Percentiles rank a stretch among this genome's conserved stretches.
phyloP scores from a whole-genome alignment of 2,797 vertebrate genomes.

The Zalophus californianus region DNA sequence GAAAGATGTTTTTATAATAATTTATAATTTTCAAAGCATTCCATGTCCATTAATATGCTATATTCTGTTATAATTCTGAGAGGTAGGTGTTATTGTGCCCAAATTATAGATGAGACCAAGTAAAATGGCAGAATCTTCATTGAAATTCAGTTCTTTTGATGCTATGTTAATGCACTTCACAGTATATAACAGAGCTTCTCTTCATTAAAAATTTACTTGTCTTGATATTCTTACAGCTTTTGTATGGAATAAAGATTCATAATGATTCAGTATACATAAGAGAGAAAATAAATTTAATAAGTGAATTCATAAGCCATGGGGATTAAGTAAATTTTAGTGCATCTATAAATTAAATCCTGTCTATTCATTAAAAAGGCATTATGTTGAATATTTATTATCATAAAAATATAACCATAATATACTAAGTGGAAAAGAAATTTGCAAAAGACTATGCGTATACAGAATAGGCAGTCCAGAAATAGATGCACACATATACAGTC shows the following conservation, averaged over 20 bases:
- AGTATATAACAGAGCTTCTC: slow-evolving; percentile 31
- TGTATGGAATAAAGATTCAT: slow-evolving; percentile 1
- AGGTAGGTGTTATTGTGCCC: neutral
- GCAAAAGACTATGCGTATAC: slow-evolving; percentile 33
- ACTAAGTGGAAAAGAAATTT: slow-evolving; percentile 21
- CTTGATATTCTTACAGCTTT: slow-evolving; percentile 48
- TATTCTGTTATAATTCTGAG: slow-evolving; percentile 43
- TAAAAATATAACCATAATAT: slow-evolving; percentile 30
- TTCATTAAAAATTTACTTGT: slow-evolving; percentile 68
- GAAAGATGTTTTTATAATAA: neutral
- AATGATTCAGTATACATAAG: slow-evolving; percentile 27
- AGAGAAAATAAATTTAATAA: slow-evolving; percentile 65
- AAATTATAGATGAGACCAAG: slow-evolving; percentile 28
- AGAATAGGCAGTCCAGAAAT: neutral
- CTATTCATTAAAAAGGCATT: slow-evolving; percentile 39
- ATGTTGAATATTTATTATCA: slow-evolving; percentile 43
- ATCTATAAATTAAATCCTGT: slow-evolving; percentile 61
- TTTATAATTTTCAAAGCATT: slow-evolving; percentile 36
- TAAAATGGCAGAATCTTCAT: slow-evolving; percentile 54
- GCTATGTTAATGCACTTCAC: slow-evolving; percentile 19
- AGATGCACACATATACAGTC: neutral
- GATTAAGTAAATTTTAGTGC: slow-evolving; percentile 58
- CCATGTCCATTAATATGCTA: neutral
- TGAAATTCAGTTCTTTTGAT: slow-evolving; percentile 47
- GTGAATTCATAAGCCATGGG: slow-evolving; percentile 30